phyloP scores from a whole-genome alignment of 2,888 invertebrate genomes.

The Carterocephalus palaemon region DNA sequence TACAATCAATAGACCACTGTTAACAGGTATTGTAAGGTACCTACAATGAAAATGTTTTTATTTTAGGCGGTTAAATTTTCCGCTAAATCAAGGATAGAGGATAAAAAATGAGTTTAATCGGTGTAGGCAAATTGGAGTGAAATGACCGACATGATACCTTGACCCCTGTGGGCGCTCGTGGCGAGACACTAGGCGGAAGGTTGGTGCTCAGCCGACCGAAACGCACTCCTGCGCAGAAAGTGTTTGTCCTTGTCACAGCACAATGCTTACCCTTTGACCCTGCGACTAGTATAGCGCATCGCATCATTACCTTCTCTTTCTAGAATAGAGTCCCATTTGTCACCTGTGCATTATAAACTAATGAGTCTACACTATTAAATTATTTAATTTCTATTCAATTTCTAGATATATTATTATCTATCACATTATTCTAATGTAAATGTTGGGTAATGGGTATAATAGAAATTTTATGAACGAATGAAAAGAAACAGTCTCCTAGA shows the following conservation, averaged over 20 bases:
- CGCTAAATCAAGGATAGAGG: conserved; percentile 20
- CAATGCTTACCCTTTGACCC: conserved; percentile 52
- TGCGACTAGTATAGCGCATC: conserved; percentile 39
- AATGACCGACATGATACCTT: conserved; percentile 49
- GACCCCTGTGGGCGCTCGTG: conserved; percentile 47
- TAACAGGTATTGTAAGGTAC: conserved; percentile 3
- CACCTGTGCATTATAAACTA: not conserved
- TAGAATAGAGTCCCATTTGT: conserved; percentile 22
- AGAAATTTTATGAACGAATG: too few species aligned
- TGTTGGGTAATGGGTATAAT: too few species aligned
- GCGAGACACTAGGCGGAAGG: conserved; percentile 66
- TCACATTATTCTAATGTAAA: too few species aligned
- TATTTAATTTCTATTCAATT: too few species aligned
- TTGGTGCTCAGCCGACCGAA: conserved; percentile 57
- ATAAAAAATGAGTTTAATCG: conserved; percentile 30
- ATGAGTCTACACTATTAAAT: too few species aligned
- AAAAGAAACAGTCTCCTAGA: too few species aligned
- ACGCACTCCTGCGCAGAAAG: conserved; percentile 71
- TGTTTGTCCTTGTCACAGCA: conserved; percentile 66
- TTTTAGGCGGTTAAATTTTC: conserved; percentile 21
- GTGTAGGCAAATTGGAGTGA: conserved; percentile 34
- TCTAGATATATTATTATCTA: too few species aligned
- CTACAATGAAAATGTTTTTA: conserved; percentile 18
- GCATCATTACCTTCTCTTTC: conserved; percentile 25
- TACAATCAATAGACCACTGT: conserved; percentile 2